phyloP scores from a whole-genome alignment of 2,797 vertebrate species.

The Smutsia temminckii region DNA sequence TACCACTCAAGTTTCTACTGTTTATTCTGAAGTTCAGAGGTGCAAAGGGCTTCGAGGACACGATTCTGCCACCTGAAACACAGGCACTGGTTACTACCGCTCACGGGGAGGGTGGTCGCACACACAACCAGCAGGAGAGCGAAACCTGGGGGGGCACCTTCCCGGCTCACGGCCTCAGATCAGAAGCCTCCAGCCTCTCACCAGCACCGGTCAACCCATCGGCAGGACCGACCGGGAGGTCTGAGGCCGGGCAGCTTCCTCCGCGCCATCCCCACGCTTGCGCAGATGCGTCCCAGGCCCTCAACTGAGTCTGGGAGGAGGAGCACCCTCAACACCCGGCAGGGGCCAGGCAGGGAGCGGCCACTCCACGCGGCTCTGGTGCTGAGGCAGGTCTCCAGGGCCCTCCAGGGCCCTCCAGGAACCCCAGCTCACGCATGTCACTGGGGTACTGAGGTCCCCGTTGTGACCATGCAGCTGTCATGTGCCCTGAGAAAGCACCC shows the following conservation, averaged over 20 bases:
- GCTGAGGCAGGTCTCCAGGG: neutral
- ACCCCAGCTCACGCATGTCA: too few species aligned
- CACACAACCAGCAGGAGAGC: fast-evolving
- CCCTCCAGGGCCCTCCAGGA: neutral
- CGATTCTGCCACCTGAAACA: constrained; percentile 95
- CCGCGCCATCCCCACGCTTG: fast-evolving
- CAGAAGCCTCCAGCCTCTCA: neutral
- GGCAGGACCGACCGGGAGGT: neutral
- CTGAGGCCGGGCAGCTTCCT: too few species aligned
- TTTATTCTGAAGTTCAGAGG: constrained; percentile 99
- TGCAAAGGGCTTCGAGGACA: constrained; percentile 99
- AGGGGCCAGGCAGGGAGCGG: too few species aligned
- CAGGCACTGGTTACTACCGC: neutral
- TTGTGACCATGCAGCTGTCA: too few species aligned
- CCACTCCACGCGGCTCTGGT: too few species aligned
- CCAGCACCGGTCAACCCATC: fast-evolving
- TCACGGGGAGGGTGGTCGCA: neutral
- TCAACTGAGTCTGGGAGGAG: neutral
- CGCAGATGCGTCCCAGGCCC: neutral
- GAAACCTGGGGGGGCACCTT: too few species aligned
- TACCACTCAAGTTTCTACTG: constrained; percentile 99
- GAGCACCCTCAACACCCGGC: too few species aligned
- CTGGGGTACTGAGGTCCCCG: too few species aligned
- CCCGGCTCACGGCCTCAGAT: too few species aligned
- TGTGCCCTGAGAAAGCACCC: too few species aligned